Percentiles rank a stretch among this genome's conserved stretches.
phyloP scores from a whole-genome alignment of 2,888 invertebrate genomes.

The Dugesia japonica region DNA sequence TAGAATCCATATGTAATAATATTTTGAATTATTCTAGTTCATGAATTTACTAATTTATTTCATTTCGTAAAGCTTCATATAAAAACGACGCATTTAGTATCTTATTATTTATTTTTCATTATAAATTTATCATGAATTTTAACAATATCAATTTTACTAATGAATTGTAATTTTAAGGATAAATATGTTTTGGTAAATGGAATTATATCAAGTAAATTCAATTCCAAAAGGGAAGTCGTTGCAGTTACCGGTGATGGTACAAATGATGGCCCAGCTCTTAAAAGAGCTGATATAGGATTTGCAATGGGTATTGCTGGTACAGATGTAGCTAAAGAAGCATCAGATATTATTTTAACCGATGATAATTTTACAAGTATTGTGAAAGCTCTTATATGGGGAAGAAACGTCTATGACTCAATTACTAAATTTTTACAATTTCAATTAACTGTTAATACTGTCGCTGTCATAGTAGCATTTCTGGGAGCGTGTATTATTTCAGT shows the following conservation, averaged over 20 bases:
- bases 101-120: no score
- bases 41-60: no score
- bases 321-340: conserved; percentile 97
- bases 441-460: conserved; percentile 92
- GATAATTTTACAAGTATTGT: conserved; percentile 98
- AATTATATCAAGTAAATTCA: conserved; percentile 83
- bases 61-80: no score
- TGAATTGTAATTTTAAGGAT: conserved; percentile 55
- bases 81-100: no score
- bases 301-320: conserved; percentile 99
- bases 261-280: conserved; percentile 88
- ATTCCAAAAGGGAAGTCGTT: conserved; percentile 79
- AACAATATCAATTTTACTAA: no score
- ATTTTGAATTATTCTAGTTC: no score
- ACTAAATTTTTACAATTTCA: conserved; percentile 98
- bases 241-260: conserved; percentile 96
- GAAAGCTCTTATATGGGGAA: conserved; percentile 98
- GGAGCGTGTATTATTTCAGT: conserved; percentile 76
- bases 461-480: conserved; percentile 92
- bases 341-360: conserved; percentile 92
- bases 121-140: no score
- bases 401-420: conserved; percentile 97
- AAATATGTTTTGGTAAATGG: conserved; percentile 94
- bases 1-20: no score
- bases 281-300: conserved; percentile 95